Evolutionary conservation across 2,888 invertebrate genomes (phyloP), one percentile per base, ranked within the genome.

Genomic region (Rotaria socialis): DNA sequence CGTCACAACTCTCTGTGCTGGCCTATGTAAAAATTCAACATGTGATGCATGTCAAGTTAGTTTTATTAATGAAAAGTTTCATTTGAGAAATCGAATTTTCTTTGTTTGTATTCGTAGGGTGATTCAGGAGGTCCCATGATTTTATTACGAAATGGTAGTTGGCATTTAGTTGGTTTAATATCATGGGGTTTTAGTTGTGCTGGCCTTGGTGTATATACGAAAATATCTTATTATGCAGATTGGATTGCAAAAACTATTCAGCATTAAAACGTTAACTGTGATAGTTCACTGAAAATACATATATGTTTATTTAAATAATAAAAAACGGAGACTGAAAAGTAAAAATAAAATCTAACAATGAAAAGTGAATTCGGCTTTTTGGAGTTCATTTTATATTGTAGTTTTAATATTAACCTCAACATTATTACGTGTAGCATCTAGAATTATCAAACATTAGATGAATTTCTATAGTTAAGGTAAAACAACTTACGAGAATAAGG

Each of bases 361-460:
- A 19, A 67, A 35, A 67, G 14, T 67, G 8, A 19, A 14, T 16
- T 50, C 50, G n/a, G n/a, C 11, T 35, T 27, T 14, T 35, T 41
- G 24, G 0, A 60, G 11, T 10, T n/a, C 1, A 43, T 41, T 24
- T 75, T 75, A 75, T 75, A 41, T 80, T 43, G 47, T 80, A 47
- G 80, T 47, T n/a, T 80, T 80, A 4, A 80, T 10, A 24, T 24
- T 47, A 47, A 80, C 80, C 24, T 80, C 80, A n/a, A 80, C n/a
- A 80, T 80, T 80, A 43, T 80, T 80, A n/a, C 80, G 43, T 80
- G 80, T 80, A 14, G 80, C 80, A 80, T 80, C 67, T 67, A 41
- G 16, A 67, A 35, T 19, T 1, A 6, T 27, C 0, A 5, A 2
- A 27, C 19, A 67, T 67, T 5, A 24, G 19, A 8, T 41, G 35